These are phyloP conservation scores for Pinctada fucata DNA, from an alignment of 2,888 invertebrate species.

Conservation along the genomic window DNA sequence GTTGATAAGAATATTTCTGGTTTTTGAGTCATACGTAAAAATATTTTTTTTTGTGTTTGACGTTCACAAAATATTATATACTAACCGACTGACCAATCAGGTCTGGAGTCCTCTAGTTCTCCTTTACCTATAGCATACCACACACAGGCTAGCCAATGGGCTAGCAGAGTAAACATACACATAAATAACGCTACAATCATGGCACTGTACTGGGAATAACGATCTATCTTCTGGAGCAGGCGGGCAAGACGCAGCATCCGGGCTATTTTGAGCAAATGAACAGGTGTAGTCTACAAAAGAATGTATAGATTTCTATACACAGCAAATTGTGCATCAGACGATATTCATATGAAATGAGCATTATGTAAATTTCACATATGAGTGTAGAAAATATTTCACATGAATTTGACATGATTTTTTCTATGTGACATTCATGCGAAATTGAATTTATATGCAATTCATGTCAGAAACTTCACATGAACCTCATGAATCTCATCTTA, in stretches of 20 bases:
- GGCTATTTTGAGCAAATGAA: conserved; percentile 95
- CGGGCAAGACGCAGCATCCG: conserved; percentile 91
- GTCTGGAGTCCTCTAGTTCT: conserved; percentile 84
- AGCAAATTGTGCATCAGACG: not conserved
- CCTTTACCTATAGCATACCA: conserved; percentile 97
- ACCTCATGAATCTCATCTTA: no score
- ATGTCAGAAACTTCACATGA: no score
- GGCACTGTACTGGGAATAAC: conserved; percentile 96
- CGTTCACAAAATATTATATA: not conserved
- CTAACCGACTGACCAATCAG: conserved; percentile 90
- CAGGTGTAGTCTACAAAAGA: conserved; percentile 75
- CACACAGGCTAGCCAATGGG: conserved; percentile 97
- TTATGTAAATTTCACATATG: no score
- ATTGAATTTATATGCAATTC: no score
- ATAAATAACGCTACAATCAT: conserved; percentile 95
- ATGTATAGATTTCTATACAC: not conserved
- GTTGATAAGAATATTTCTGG: no score
- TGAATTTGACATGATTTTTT: no score
- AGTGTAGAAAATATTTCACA: no score
- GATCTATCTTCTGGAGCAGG: conserved; percentile 95
- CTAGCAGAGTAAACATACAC: conserved; percentile 94
- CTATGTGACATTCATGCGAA: no score
- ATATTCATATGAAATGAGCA: not conserved
- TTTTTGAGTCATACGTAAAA: no score
- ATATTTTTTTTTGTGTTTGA: no score